phyloP scores from a whole-genome alignment of 2,113 vertebrate genomes.

The Mormyrus iriodes region DNA sequence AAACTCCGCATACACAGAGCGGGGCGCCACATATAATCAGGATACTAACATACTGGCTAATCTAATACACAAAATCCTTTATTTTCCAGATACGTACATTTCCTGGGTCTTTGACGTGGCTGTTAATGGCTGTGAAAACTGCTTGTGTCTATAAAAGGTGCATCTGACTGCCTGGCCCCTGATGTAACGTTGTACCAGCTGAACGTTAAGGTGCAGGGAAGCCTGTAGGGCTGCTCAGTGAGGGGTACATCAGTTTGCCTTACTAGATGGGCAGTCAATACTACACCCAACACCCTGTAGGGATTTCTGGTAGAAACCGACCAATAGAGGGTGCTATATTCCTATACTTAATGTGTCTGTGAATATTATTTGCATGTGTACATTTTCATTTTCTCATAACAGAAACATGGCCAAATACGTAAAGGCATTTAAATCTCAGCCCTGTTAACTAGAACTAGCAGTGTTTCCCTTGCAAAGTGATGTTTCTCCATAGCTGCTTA shows the following conservation, averaged over 20 bases:
- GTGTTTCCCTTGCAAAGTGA: not conserved
- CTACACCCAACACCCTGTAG: not conserved
- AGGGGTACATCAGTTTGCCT: not conserved
- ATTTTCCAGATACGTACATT: not conserved
- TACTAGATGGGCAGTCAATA: not conserved
- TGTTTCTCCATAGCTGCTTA: not conserved
- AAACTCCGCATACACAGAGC: not conserved
- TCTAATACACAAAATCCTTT: not conserved
- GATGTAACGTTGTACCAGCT: not conserved
- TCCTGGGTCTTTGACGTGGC: not conserved
- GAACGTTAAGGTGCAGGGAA: not conserved
- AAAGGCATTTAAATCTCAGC: not conserved
- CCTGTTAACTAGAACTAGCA: not conserved
- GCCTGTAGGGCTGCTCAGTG: not conserved
- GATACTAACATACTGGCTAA: not conserved
- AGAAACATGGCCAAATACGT: not conserved
- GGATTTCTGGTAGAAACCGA: not conserved
- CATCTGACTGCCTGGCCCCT: not conserved
- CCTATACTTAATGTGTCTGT: not conserved
- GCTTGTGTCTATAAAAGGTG: not conserved
- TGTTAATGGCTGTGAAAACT: not conserved
- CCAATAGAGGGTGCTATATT: not conserved
- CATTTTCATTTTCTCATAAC: not conserved
- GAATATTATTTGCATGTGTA: not conserved
- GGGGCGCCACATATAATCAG: not conserved